These are phyloP conservation scores for Calephelis perditalis DNA, from an alignment of 2,888 invertebrate species.

Conservation along the genomic window DNA sequence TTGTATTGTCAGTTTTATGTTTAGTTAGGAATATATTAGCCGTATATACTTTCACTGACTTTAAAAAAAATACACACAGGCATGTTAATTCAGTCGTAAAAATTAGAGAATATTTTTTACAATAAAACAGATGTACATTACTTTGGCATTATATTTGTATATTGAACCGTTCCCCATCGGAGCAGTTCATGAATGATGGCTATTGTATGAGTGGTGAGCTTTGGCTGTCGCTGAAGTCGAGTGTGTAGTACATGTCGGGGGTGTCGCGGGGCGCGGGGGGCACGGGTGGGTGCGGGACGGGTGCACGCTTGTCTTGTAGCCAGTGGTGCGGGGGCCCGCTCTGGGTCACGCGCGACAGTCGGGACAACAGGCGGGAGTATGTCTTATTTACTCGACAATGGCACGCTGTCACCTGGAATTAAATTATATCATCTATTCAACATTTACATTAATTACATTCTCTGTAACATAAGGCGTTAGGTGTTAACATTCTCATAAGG, in stretches of 20 bases:
- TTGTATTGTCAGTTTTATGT: too few species aligned
- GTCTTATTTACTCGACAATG: conserved; percentile 89
- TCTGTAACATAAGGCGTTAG: too few species aligned
- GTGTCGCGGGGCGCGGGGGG: conserved; percentile 78
- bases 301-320: conserved; percentile 77
- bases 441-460: too few species aligned
- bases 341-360: conserved; percentile 62
- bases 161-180: conserved; percentile 71
- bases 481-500: too few species aligned
- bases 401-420: conserved; percentile 83
- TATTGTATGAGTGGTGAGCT: conserved; percentile 87
- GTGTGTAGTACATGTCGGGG: conserved; percentile 87
- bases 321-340: conserved; percentile 72
- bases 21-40: too few species aligned
- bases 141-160: conserved; percentile 51
- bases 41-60: too few species aligned
- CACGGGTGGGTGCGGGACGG: conserved; percentile 39
- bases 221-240: conserved; percentile 87
- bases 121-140: not conserved
- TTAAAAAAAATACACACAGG: not conserved
- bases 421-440: not conserved
- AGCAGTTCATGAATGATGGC: conserved; percentile 68
- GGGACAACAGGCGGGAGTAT: conserved; percentile 81
- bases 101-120: not conserved
- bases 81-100: conserved; percentile 28